phyloP scores from a whole-genome alignment of 1,140 invertebrate genomes.

The Heliconius hewitsoni region DNA sequence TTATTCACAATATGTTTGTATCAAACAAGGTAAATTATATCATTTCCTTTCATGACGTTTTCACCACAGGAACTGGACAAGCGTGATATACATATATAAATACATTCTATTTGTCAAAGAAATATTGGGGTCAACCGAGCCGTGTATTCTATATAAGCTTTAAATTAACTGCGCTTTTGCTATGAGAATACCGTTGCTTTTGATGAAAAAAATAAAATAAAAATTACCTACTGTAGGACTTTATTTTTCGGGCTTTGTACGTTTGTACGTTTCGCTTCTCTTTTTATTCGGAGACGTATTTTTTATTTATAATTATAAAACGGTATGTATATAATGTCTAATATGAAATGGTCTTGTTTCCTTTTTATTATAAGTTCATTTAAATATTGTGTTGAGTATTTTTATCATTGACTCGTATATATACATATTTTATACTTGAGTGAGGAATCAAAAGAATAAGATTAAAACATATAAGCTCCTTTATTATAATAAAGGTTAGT shows the following conservation, averaged over 20 bases:
- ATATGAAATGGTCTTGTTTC: neutral
- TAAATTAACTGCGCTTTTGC: constrained; percentile 25
- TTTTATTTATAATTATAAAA: neutral
- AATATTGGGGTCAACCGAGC: constrained; percentile 24
- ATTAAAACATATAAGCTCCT: too few species aligned
- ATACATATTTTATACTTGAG: too few species aligned
- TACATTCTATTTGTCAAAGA: constrained; percentile 7
- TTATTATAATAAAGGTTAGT: too few species aligned
- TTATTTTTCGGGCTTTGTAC: too few species aligned
- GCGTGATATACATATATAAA: neutral
- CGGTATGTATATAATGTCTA: neutral
- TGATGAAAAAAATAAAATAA: constrained; percentile 11
- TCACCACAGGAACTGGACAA: neutral
- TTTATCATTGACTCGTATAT: neutral
- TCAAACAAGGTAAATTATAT: neutral
- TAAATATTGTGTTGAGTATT: neutral
- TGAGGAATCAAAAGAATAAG: too few species aligned
- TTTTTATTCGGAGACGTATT: neutral
- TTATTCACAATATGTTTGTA: neutral
- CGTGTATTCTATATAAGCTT: constrained; percentile 21
- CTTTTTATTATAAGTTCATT: neutral
- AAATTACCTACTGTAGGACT: constrained; percentile 4
- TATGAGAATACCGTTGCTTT: constrained; percentile 14
- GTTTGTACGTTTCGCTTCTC: neutral
- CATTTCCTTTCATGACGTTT: constrained; percentile 8